Base-by-base conservation (phyloP, 1,140 invertebrate species). In the Laupala kohalensis region DNA sequence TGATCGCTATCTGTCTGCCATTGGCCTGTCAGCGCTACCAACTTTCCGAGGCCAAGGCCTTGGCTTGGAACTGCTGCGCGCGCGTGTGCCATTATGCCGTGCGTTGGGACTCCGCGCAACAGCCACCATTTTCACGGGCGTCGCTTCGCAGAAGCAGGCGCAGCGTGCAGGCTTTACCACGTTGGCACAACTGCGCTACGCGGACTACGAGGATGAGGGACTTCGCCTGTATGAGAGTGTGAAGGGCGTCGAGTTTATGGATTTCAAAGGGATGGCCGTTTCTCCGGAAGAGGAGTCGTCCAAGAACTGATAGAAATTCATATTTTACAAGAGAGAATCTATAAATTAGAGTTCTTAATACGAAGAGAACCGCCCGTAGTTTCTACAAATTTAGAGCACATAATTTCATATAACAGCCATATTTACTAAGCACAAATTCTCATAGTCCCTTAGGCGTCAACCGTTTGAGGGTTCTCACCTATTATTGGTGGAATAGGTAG, bases 131-230 rank as follows among this genome's bases (percentile, higher is more conserved):
- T 75, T 74, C 53, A 75, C 75, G 4, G 68, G 70, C 12, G 30
- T 37, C 23, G 53, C 66, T 13, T 75, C 75, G 13, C 75, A 75
- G 70, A 37, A 53, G 9, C 37, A 73, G 19, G 75, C 75, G 2
- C 69, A 69, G 29, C 63, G 72, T 63, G 64, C 68, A 4, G 75
- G 75, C 15, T 74, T 74, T 53, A 66, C 73, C 26, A 70, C 64
- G 23, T 53, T 75, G 12, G 65, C 28, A 27, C 23, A 25, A 37
- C 19, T 74, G 23, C n/a, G 25, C 15, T 75, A 74, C 53, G 62
- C 74, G 26, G 26, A 76, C 25, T 37, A 72, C 12, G 74, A 76
- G 65, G 62, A 69, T 6, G 65, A 76, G 27, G 77, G 75, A 6
- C 69, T 74, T 6, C 24, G 65, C 0, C 64, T 63, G 4, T 76